These are phyloP conservation scores for Bombus vancouverensis DNA, from an alignment of 1,140 invertebrate genomes.

Conservation along the genomic window DNA sequence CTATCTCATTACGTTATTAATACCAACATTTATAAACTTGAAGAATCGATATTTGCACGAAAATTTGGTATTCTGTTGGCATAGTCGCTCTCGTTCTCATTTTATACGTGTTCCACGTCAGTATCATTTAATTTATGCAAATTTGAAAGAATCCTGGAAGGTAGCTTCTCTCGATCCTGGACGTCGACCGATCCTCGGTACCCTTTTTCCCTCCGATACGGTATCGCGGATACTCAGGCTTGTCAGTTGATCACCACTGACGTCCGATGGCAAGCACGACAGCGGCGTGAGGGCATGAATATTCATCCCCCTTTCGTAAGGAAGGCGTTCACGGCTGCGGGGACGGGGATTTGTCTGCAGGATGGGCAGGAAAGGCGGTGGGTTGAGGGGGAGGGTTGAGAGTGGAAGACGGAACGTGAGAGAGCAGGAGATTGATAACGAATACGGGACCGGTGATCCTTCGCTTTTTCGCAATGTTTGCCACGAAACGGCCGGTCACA, in stretches of 20 bases:
- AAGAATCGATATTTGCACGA: neutral
- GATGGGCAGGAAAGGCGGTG: constrained; percentile 12
- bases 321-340: constrained; percentile 67
- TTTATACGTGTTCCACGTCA: neutral
- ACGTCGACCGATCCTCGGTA: neutral
- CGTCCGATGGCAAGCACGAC: constrained; percentile 78
- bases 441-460: constrained; percentile 76
- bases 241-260: constrained; percentile 81
- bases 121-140: neutral
- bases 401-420: constrained; percentile 45
- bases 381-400: constrained; percentile 33
- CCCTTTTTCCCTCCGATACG: constrained; percentile 26
- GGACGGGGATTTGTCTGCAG: constrained; percentile 44
- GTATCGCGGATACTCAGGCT: constrained; percentile 39
- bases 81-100: neutral
- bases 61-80: neutral
- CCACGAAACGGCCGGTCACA: constrained; percentile 73
- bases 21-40: neutral
- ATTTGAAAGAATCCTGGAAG: neutral
- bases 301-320: constrained; percentile 81
- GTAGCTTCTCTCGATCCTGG: neutral
- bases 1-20: neutral
- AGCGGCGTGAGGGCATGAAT: constrained; percentile 79
- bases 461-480: constrained; percentile 81
- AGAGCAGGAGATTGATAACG: constrained; percentile 78